Conservation (phyloP, 2,797 vertebrate genomes). For the Pangasius sanitwongsei region DNA sequence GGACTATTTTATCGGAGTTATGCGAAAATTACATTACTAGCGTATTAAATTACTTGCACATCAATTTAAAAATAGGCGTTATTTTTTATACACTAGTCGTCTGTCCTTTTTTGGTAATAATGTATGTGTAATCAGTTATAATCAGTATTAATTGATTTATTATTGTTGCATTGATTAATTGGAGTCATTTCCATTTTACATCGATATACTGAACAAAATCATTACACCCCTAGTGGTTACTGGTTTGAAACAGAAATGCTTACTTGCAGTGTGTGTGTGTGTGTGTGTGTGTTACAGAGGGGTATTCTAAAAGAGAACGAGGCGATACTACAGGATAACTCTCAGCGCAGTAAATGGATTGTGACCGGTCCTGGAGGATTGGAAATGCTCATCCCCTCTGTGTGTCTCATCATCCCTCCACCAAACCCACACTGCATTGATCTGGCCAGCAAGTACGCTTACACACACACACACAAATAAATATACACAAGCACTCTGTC, state of each 20-base stretch:
- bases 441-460: slow-evolving; percentile 87
- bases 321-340: slow-evolving; percentile 93
- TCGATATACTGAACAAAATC: not conserved
- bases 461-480: not conserved
- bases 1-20: too few relatives aligned
- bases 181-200: too few relatives aligned
- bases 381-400: slow-evolving; percentile 93
- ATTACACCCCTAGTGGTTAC: not conserved
- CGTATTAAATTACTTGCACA: too few relatives aligned
- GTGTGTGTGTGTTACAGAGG: slow-evolving; percentile 74
- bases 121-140: too few relatives aligned
- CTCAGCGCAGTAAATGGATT: slow-evolving; percentile 94
- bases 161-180: not conserved
- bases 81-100: too few relatives aligned
- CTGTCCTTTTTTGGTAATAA: too few relatives aligned
- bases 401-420: slow-evolving; percentile 91
- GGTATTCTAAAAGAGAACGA: slow-evolving; percentile 88
- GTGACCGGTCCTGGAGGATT: slow-evolving; percentile 95
- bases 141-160: too few relatives aligned
- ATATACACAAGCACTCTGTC: not conserved
- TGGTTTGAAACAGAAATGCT: not conserved
- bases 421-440: slow-evolving; percentile 87
- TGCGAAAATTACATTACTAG: too few relatives aligned
- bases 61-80: too few relatives aligned
- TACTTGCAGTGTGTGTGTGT: not conserved